Conservation (phyloP, 2,797 vertebrate species). For the Moxostoma hubbsi region DNA sequence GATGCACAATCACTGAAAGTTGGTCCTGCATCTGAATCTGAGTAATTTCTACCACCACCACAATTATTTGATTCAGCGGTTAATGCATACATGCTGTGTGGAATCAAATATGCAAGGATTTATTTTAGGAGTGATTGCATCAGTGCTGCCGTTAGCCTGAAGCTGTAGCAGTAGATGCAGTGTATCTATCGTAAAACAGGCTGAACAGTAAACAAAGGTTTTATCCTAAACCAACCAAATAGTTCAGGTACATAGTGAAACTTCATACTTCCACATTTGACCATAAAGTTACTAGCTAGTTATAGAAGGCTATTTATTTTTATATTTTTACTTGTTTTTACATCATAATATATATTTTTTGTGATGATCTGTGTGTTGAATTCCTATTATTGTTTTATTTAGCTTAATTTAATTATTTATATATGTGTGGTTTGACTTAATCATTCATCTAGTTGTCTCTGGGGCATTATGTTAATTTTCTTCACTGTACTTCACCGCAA, state of each 20-base stretch:
- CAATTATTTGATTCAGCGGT: constrained; percentile 21
- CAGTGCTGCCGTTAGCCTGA: constrained; percentile 17
- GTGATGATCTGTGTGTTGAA: not conserved
- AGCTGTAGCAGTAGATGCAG: constrained; percentile 5
- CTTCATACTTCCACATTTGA: too few relatives aligned
- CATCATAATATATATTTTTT: not conserved
- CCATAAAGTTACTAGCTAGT: not conserved
- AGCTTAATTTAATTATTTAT: constrained; percentile 22
- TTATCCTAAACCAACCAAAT: constrained; percentile 3
- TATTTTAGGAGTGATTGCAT: constrained; percentile 23
- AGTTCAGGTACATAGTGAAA: not conserved
- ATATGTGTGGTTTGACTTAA: constrained; percentile 17
- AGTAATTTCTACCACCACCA: not conserved
- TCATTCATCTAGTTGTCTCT: not conserved
- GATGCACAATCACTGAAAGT: not conserved
- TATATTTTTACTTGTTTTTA: not conserved
- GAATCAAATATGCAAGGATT: constrained; percentile 45
- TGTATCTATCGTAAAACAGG: constrained; percentile 2
- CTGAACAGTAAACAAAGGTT: constrained; percentile 3
- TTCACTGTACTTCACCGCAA: constrained; percentile 9
- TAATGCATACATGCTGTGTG: constrained; percentile 3
- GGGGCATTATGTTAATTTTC: constrained; percentile 27
- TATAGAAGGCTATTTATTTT: not conserved
- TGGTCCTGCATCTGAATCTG: constrained; percentile 1
- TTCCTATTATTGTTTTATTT: constrained; percentile 20